Percentiles rank a stretch among this genome's conserved stretches.
phyloP scores from a whole-genome alignment of 2,797 vertebrate species.

The Phrynocephalus vlangalii region DNA sequence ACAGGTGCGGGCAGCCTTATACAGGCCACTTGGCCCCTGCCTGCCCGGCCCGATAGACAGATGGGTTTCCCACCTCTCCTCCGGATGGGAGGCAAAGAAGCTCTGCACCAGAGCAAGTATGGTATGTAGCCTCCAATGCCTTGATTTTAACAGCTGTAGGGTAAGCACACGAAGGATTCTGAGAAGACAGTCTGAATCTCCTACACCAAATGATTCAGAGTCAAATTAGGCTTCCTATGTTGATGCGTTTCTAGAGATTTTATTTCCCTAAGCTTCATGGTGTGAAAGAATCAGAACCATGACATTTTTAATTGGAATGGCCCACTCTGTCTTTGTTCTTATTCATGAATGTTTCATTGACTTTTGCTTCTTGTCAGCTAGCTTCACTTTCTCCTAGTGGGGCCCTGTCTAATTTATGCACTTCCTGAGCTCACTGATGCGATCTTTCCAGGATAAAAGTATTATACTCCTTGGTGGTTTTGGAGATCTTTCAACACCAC shows the following conservation, averaged over 20 bases:
- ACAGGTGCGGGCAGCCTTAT: too few species aligned
- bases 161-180: neutral
- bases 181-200: neutral
- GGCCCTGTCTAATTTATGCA: neutral
- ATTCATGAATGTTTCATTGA: constrained; percentile 35
- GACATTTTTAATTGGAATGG: constrained; percentile 14
- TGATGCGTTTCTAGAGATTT: constrained; percentile 43
- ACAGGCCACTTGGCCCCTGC: too few species aligned
- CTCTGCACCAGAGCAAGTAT: too few species aligned
- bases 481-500: neutral
- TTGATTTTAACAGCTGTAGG: neutral
- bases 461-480: neutral
- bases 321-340: neutral
- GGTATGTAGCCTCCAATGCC: too few species aligned
- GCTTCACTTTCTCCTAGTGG: neutral
- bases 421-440: constrained; percentile 19
- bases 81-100: too few species aligned
- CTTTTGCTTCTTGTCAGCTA: constrained; percentile 46
- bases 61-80: too few species aligned
- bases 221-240: constrained; percentile 17
- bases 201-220: neutral
- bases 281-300: constrained; percentile 41
- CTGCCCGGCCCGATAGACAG: too few species aligned
- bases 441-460: neutral
- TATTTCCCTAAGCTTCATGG: constrained; percentile 28